phyloP scores from a whole-genome alignment of 2,797 vertebrate species.

The Hypotaenidia philippensis region DNA sequence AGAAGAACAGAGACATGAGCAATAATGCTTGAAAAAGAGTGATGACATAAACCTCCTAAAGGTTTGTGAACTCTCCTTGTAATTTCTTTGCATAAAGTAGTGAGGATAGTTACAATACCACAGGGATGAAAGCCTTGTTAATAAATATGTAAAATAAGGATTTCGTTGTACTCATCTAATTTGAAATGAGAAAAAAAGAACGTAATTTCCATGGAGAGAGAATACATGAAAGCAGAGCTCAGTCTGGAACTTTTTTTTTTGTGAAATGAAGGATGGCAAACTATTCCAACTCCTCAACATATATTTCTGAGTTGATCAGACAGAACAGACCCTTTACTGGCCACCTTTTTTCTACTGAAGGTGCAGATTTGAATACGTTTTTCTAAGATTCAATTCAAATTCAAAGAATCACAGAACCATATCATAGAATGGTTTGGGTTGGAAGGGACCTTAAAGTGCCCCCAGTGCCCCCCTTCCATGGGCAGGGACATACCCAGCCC shows the following conservation, averaged over 20 bases:
- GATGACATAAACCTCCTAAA: not conserved
- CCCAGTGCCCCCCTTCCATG: no score
- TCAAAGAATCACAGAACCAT: no score
- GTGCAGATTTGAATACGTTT: not conserved
- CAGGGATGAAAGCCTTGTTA: constrained; percentile 73
- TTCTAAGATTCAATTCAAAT: not conserved
- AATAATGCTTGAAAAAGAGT: not conserved
- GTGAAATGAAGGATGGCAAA: constrained; percentile 19
- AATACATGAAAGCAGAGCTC: constrained; percentile 59
- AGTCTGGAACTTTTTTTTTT: constrained; percentile 42
- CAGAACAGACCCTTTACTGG: not conserved
- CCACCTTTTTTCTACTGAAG: not conserved
- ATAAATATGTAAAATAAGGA: constrained; percentile 81
- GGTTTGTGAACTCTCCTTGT: not conserved
- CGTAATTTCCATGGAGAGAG: constrained; percentile 70
- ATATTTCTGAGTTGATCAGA: not conserved
- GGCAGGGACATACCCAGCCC: no score
- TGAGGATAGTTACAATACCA: constrained; percentile 75
- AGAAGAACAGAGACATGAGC: not conserved
- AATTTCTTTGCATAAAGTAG: constrained; percentile 49
- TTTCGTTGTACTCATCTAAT: constrained; percentile 75
- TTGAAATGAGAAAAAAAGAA: constrained; percentile 75
- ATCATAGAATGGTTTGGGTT: no score
- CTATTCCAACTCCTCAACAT: not conserved
- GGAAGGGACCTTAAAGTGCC: no score